Conservation (phyloP, 2,113 vertebrate genomes). For the Sceloporus undulatus region DNA sequence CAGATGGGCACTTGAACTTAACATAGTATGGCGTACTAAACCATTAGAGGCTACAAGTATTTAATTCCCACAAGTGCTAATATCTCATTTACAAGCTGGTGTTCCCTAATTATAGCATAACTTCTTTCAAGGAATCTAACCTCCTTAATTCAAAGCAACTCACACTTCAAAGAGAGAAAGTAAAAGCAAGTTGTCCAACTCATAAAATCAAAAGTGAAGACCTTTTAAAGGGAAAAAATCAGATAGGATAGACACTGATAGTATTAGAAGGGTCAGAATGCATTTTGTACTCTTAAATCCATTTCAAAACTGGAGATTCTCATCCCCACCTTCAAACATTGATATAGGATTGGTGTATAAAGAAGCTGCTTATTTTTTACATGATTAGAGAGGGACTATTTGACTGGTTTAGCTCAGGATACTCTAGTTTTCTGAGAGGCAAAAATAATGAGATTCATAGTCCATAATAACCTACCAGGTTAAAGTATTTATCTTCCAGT, state of each 20-base stretch:
- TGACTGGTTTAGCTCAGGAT: slow-evolving; percentile 4
- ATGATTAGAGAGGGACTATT: neutral
- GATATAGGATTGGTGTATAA: neutral
- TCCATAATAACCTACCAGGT: neutral
- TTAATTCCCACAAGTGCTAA: slow-evolving; percentile 52
- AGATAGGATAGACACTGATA: neutral
- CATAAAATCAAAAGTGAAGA: neutral
- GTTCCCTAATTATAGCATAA: slow-evolving; percentile 44
- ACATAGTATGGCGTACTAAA: slow-evolving; percentile 48
- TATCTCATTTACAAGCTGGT: slow-evolving; percentile 47
- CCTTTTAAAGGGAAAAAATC: slow-evolving; percentile 26
- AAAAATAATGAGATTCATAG: neutral
- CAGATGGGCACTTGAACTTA: slow-evolving; percentile 44
- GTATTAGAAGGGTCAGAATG: neutral
- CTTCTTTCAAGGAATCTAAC: slow-evolving; percentile 49
- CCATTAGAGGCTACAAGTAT: slow-evolving; percentile 53
- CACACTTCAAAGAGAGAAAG: slow-evolving; percentile 20
- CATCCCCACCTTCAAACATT: neutral
- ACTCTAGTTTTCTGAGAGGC: neutral
- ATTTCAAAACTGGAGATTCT: neutral
- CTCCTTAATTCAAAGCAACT: slow-evolving; percentile 37
- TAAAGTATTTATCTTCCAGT: neutral
- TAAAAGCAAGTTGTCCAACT: slow-evolving; percentile 17
- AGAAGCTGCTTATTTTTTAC: neutral
- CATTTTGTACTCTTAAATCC: neutral